These are phyloP conservation scores for Agrotis exclamationis DNA, from an alignment of 2,888 invertebrate genomes.

Conservation along the genomic window DNA sequence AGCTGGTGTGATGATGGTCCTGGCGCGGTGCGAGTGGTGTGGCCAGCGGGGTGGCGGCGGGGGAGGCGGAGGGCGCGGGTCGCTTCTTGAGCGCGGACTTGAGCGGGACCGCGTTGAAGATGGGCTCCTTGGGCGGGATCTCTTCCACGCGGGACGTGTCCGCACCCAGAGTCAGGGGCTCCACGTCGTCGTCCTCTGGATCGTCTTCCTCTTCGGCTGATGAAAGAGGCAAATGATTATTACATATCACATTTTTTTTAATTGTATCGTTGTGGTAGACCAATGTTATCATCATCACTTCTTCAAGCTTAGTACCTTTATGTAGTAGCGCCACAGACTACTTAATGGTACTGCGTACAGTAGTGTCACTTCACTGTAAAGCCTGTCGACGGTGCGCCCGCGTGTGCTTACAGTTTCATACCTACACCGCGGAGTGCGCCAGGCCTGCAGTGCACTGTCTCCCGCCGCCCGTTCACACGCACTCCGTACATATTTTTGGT, in stretches of 20 bases:
- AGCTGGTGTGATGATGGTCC: conserved; percentile 94
- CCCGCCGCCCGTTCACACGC: too few relatives aligned
- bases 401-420: too few relatives aligned
- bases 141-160: conserved; percentile 97
- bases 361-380: too few relatives aligned
- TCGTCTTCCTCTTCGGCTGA: conserved; percentile 91
- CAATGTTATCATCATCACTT: not conserved
- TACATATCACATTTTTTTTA: too few relatives aligned
- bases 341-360: too few relatives aligned
- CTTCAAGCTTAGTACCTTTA: not conserved
- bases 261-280: not conserved
- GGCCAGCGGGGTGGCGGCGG: conserved; percentile 89
- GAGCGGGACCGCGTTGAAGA: conserved; percentile 97
- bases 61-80: conserved; percentile 93
- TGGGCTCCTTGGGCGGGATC: conserved; percentile 98
- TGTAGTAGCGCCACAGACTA: too few relatives aligned
- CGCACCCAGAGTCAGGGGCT: conserved; percentile 91
- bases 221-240: conserved; percentile 9
- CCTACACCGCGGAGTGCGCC: too few relatives aligned
- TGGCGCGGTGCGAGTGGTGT: conserved; percentile 91
- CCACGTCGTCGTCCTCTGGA: conserved; percentile 89
- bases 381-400: too few relatives aligned
- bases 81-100: conserved; percentile 98
- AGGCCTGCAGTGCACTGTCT: too few relatives aligned
- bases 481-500: too few relatives aligned